Percentiles rank a stretch among this genome's conserved stretches.
Evolutionary conservation across 2,797 vertebrate genomes (phyloP).

Genomic region (Sitta carolinensis): DNA sequence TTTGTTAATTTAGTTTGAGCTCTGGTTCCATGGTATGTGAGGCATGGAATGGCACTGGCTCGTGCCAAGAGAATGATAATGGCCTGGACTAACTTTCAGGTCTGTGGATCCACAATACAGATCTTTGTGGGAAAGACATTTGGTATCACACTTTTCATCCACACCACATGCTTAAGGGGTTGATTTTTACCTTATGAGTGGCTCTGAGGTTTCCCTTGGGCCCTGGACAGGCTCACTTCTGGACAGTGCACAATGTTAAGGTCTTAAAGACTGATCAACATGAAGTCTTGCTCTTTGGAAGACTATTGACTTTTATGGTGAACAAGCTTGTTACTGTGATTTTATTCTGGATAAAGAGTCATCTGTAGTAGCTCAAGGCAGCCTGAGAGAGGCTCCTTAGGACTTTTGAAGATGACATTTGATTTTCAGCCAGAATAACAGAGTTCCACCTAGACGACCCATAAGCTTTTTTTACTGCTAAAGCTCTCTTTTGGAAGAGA

Average conservation of each 20-base stretch:
- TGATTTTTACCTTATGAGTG: neutral
- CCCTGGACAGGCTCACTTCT: constrained; percentile 43
- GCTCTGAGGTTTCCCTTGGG: neutral
- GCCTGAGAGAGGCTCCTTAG: constrained; percentile 79
- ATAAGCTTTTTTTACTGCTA: neutral
- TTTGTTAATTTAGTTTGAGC: neutral
- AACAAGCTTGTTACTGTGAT: constrained; percentile 59
- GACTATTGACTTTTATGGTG: constrained; percentile 57
- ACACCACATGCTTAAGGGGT: neutral
- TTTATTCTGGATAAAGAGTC: constrained; percentile 35
- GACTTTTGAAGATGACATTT: constrained; percentile 65
- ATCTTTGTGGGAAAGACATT: neutral
- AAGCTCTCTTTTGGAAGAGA: neutral
- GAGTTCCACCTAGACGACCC: neutral
- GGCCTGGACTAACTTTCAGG: neutral
- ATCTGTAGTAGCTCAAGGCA: constrained; percentile 68
- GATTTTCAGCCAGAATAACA: neutral
- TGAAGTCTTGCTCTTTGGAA: constrained; percentile 76
- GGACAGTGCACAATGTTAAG: constrained; percentile 37
- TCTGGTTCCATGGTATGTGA: neutral
- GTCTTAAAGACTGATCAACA: constrained; percentile 63
- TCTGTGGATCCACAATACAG: neutral
- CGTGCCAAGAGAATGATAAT: neutral
- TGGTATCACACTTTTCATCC: neutral
- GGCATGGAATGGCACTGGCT: neutral